Percentiles rank a stretch among this genome's conserved stretches.
These are phyloP conservation scores for Drosophila differens DNA, from an alignment of 2,888 invertebrate species.

Conservation along the genomic window DNA sequence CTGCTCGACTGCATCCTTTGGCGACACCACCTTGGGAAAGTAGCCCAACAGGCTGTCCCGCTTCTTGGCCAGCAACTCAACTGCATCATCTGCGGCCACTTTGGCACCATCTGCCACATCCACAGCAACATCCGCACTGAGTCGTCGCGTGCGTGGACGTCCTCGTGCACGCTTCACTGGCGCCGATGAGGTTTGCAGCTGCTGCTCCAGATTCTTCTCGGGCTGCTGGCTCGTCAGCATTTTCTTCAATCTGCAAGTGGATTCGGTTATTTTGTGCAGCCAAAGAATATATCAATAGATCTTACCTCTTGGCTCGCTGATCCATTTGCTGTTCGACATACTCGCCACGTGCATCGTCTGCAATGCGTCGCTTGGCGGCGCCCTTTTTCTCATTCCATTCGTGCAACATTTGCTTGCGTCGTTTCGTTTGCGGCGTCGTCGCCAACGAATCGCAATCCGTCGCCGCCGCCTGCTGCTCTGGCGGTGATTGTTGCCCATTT, in stretches of 20 bases:
- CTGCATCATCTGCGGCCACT: constrained; percentile 80
- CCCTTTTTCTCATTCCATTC: constrained; percentile 89
- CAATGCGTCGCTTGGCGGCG: constrained; percentile 87
- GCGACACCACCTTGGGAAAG: constrained; percentile 86
- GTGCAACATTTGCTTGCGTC: constrained; percentile 87
- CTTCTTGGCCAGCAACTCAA: constrained; percentile 87
- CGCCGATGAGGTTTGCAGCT: constrained; percentile 16
- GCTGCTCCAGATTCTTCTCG: constrained; percentile 20
- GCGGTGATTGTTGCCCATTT: constrained; percentile 86
- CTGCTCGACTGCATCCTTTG: constrained; percentile 49
- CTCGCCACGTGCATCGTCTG: constrained; percentile 87
- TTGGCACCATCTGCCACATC: constrained; percentile 37
- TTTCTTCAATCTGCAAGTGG: constrained; percentile 76
- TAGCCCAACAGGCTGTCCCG: constrained; percentile 88
- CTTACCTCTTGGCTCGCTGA: constrained; percentile 87
- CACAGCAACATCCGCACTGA: constrained; percentile 64
- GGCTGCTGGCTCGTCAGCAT: constrained; percentile 74
- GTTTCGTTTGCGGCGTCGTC: constrained; percentile 81
- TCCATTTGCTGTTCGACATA: constrained; percentile 87
- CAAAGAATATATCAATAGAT: background rate
- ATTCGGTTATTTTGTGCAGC: background rate
- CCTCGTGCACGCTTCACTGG: constrained; percentile 61
- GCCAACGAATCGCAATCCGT: constrained; percentile 49
- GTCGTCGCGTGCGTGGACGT: constrained; percentile 53
- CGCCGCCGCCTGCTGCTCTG: background rate